These are phyloP conservation scores for Agapornis canus DNA, from an alignment of 2,797 vertebrate genomes.

Conservation along the genomic window DNA sequence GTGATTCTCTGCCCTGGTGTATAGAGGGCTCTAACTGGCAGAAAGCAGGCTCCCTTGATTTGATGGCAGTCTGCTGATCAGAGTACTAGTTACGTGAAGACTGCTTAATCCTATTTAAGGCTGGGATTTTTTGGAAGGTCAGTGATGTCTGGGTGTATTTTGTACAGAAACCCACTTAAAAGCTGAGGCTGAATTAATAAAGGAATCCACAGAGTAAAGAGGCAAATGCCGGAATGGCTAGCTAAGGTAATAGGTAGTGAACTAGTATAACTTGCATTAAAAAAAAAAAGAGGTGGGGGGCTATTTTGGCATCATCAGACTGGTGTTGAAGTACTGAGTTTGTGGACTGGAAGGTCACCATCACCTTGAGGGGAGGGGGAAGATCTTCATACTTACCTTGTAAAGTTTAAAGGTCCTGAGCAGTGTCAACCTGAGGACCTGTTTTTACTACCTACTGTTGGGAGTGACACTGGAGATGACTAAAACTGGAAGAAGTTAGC, in stretches of 20 bases:
- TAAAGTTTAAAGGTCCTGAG: background rate
- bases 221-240: background rate
- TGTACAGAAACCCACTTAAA: background rate
- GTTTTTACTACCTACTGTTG: background rate
- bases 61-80: background rate
- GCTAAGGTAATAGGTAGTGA: background rate
- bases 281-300: no score
- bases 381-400: background rate
- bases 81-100: background rate
- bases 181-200: background rate
- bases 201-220: background rate
- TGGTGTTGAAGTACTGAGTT: background rate
- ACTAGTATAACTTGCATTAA: background rate
- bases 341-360: background rate
- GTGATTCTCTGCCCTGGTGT: background rate
- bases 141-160: background rate
- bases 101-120: background rate
- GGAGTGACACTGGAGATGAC: background rate
- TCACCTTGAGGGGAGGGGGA: fast-evolving
- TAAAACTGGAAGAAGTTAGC: constrained; percentile 15
- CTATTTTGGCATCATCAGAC: background rate
- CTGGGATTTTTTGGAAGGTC: background rate
- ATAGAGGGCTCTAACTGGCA: background rate
- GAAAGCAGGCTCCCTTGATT: background rate
- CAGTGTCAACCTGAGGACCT: background rate